Conservation (phyloP, 2,888 invertebrate genomes). For the Julus scanicus region DNA sequence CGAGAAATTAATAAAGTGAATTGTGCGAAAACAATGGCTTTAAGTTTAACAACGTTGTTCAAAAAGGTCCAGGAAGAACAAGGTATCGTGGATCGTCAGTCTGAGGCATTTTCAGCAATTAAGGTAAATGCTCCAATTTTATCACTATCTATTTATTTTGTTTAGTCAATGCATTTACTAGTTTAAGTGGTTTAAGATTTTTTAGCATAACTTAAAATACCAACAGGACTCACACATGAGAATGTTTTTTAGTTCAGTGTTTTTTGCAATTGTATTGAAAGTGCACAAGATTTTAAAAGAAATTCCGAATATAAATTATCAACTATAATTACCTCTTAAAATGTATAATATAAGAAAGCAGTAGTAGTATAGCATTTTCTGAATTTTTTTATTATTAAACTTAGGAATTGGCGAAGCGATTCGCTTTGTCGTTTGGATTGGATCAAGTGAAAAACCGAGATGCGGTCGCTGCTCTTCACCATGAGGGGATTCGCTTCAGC, state of each 20-base stretch:
- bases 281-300: too few relatives aligned
- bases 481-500: constrained; percentile 92
- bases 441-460: constrained; percentile 97
- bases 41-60: constrained; percentile 90
- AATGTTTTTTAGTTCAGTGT: too few relatives aligned
- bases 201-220: too few relatives aligned
- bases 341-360: too few relatives aligned
- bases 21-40: constrained; percentile 93
- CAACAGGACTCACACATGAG: too few relatives aligned
- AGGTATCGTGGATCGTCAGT: constrained; percentile 72
- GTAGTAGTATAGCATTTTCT: too few relatives aligned
- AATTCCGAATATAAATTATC: too few relatives aligned
- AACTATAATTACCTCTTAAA: too few relatives aligned
- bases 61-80: constrained; percentile 73
- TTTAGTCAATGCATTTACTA: too few relatives aligned
- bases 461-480: constrained; percentile 93
- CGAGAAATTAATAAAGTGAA: constrained; percentile 97
- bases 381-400: too few relatives aligned
- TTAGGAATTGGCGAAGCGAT: constrained; percentile 93
- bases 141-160: constrained; percentile 43
- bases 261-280: too few relatives aligned
- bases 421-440: constrained; percentile 95
- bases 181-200: too few relatives aligned
- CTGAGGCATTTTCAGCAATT: constrained; percentile 87
- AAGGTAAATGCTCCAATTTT: constrained; percentile 73